Conservation (phyloP, 2,113 vertebrate genomes). For the Fulica atra region DNA sequence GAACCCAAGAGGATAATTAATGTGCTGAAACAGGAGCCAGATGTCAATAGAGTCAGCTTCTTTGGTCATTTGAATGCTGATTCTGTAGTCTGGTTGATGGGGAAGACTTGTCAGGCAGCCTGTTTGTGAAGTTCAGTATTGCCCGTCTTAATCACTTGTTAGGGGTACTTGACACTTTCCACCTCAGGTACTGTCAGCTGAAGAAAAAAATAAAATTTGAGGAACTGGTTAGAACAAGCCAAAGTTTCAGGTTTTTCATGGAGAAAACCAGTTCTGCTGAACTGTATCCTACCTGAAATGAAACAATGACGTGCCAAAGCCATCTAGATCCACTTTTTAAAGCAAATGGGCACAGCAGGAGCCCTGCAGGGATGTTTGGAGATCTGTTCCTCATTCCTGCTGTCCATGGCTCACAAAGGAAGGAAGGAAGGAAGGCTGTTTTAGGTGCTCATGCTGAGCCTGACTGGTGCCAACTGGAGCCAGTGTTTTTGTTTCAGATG, state of each 20-base stretch:
- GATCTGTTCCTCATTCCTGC: background rate
- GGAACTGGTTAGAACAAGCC: background rate
- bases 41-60: conserved; percentile 61
- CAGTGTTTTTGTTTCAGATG: background rate
- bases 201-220: conserved; percentile 50
- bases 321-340: background rate
- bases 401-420: background rate
- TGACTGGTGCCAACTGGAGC: background rate
- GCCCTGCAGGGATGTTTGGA: background rate
- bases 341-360: background rate
- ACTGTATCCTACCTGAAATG: background rate
- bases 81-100: conserved; percentile 55
- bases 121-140: conserved; percentile 32
- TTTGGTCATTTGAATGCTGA: conserved; percentile 63
- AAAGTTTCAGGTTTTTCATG: background rate
- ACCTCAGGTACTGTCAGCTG: conserved; percentile 17
- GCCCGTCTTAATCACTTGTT: conserved; percentile 31
- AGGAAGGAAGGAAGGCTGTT: background rate
- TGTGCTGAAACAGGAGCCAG: conserved; percentile 61
- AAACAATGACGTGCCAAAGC: background rate
- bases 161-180: conserved; percentile 42
- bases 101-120: conserved; percentile 48
- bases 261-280: background rate
- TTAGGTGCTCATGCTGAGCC: background rate
- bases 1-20: conserved; percentile 70